Conservation (phyloP, 2,113 vertebrate species). For the Argyrosomus japonicus region DNA sequence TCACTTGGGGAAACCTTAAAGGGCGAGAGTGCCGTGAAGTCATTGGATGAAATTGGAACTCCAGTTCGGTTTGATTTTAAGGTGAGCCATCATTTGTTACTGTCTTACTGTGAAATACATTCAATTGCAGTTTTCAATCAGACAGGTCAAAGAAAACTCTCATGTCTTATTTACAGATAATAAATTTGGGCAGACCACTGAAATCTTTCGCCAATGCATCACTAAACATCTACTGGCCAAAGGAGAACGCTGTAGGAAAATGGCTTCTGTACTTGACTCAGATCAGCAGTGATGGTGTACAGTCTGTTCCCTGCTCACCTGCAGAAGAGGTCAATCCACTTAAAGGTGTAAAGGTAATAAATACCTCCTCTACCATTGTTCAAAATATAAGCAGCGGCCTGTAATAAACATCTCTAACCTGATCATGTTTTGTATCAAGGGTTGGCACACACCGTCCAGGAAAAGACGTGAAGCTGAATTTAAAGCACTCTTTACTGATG, state of each 20-base stretch:
- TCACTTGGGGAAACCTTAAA: conserved; percentile 84
- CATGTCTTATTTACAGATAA: conserved; percentile 82
- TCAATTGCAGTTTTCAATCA: not conserved
- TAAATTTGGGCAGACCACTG: conserved; percentile 91
- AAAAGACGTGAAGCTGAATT: conserved; percentile 84
- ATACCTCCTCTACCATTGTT: not conserved
- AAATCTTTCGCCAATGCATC: conserved; percentile 90
- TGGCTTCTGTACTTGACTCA: conserved; percentile 93
- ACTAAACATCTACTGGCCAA: conserved; percentile 92
- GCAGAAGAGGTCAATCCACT: conserved; percentile 83
- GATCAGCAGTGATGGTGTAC: conserved; percentile 86
- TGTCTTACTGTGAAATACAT: not conserved
- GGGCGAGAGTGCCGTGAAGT: conserved; percentile 88
- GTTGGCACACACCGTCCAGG: conserved; percentile 77
- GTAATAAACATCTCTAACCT: not conserved
- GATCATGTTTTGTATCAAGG: conserved; percentile 71
- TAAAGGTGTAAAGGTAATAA: conserved; percentile 75
- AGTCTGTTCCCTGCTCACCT: conserved; percentile 87
- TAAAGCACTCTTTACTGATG: conserved; percentile 75
- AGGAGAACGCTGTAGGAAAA: conserved; percentile 89
- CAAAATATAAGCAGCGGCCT: not conserved
- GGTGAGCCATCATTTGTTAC: conserved; percentile 77
- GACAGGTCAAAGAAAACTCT: not conserved
- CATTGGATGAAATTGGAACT: conserved; percentile 88
- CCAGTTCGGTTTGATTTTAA: conserved; percentile 91